These are phyloP conservation scores for Aphodius granarius DNA, from an alignment of 2,888 invertebrate genomes.

Conservation along the genomic window DNA sequence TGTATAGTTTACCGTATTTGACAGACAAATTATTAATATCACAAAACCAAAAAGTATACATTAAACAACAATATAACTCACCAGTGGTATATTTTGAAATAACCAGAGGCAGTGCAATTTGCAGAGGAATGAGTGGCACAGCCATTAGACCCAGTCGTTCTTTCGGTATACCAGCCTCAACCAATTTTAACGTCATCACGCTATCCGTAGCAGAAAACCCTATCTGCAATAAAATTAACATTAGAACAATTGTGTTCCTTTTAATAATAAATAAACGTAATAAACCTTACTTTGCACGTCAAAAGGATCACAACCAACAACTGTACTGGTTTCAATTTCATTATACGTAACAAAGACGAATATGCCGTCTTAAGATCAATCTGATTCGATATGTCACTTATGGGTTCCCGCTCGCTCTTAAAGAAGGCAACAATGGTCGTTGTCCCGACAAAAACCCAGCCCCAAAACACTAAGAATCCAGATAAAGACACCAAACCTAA, in stretches of 20 bases:
- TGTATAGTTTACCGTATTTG: background rate
- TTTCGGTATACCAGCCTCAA: slow-evolving; percentile 95
- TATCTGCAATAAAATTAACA: slow-evolving; percentile 61
- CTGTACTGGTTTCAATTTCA: slow-evolving; percentile 80
- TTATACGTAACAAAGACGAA: slow-evolving; percentile 77
- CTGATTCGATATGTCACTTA: slow-evolving; percentile 50
- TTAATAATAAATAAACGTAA: too few relatives aligned
- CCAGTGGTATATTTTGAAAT: slow-evolving; percentile 62
- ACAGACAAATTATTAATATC: background rate
- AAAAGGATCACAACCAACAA: slow-evolving; percentile 78
- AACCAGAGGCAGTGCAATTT: slow-evolving; percentile 84
- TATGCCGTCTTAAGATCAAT: slow-evolving; percentile 74
- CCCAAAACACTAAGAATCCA: slow-evolving; percentile 96
- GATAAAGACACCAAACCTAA: slow-evolving; percentile 50
- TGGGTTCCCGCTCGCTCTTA: slow-evolving; percentile 74
- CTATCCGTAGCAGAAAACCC: slow-evolving; percentile 96
- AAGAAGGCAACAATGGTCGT: slow-evolving; percentile 88
- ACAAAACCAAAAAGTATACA: background rate
- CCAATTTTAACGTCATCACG: slow-evolving; percentile 90
- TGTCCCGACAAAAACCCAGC: slow-evolving; percentile 83
- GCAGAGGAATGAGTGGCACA: slow-evolving; percentile 91
- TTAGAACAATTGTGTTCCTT: background rate
- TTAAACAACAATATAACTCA: slow-evolving; percentile 26
- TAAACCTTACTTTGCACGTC: slow-evolving; percentile 81
- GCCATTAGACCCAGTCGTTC: slow-evolving; percentile 92